Evolutionary conservation across 2,888 invertebrate species (phyloP).

Genomic region (Eupeodes latifasciatus): DNA sequence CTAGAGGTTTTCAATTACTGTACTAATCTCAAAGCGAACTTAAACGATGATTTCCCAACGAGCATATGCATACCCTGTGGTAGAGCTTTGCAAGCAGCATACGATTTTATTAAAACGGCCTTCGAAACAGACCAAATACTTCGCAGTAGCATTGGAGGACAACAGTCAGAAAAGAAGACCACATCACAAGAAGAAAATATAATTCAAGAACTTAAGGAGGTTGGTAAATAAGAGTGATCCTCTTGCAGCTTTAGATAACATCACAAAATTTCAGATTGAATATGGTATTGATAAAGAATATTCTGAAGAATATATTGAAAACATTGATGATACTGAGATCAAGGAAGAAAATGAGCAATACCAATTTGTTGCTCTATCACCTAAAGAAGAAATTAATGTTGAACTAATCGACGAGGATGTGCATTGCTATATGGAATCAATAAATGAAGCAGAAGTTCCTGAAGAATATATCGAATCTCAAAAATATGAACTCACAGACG

Average conservation of each 20-base stretch:
- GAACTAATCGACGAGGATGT: background rate
- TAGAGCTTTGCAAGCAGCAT: constrained; percentile 50
- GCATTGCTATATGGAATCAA: background rate
- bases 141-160: background rate
- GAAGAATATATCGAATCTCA: background rate
- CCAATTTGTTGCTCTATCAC: constrained; percentile 28
- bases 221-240: background rate
- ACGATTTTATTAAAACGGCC: constrained; percentile 59
- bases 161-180: background rate
- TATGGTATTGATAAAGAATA: background rate
- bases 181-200: background rate
- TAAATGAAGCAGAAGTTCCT: background rate
- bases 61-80: constrained; percentile 59
- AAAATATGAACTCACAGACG: background rate
- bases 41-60: constrained; percentile 68
- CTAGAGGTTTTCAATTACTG: constrained; percentile 75
- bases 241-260: background rate
- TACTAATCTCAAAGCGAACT: constrained; percentile 68
- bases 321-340: constrained; percentile 11
- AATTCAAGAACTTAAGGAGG: background rate
- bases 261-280: constrained; percentile 12
- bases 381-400: constrained; percentile 2
- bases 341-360: constrained; percentile 33
- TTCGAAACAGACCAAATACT: constrained; percentile 46
- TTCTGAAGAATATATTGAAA: constrained; percentile 37